Evolutionary conservation across 1,140 invertebrate species (phyloP), one percentile per base, ranked within the genome.

Genomic region (Hyles euphorbiae): DNA sequence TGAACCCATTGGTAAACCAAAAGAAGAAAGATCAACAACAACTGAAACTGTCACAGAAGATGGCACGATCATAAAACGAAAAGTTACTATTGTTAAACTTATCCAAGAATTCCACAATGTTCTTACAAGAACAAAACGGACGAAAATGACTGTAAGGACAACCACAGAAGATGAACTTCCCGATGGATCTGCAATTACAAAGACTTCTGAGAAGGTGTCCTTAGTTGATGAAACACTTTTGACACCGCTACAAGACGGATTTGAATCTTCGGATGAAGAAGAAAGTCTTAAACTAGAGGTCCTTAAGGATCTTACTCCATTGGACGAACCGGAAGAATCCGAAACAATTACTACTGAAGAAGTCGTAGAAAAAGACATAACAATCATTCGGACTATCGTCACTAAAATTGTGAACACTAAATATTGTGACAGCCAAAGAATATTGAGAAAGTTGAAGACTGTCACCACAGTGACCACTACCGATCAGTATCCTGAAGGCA

Each of bases 131-230:
- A 52, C 79, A 12, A 78, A 74, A 63, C 75, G 78, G 67, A 77
- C 70, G 34, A 84, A 87, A 72, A 81, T 64, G 48, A 87, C 71
- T 3, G 74, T 79, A n/a, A 82, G 70, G 67, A 87, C 76, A 22
- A 63, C 80, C 3, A 77, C 73, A 54, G 83, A 83, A 73, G 83
- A 89, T 66, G 78, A 83, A 66, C 70, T 83, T 66, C 78, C 84
- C 34, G 82, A 89, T 72, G 84, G 83, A 12, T 78, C 81, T 10
- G 57, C 81, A 9, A 73, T 82, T 45, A 83, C 76, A 10, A 84
- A 83, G 68, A 85, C 79, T 45, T 81, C 67, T 65, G 81, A 81
- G 68, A 81, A 81, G 63, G 67, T 78, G 49, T 80, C 76, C 12
- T 53, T 81, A 12, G 3, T 67, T 33, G 79, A 80, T 53, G 70